Percentiles rank a stretch among this genome's conserved stretches.
Conservation (phyloP, 2,888 invertebrate genomes). For the Notodonta dromedarius region DNA sequence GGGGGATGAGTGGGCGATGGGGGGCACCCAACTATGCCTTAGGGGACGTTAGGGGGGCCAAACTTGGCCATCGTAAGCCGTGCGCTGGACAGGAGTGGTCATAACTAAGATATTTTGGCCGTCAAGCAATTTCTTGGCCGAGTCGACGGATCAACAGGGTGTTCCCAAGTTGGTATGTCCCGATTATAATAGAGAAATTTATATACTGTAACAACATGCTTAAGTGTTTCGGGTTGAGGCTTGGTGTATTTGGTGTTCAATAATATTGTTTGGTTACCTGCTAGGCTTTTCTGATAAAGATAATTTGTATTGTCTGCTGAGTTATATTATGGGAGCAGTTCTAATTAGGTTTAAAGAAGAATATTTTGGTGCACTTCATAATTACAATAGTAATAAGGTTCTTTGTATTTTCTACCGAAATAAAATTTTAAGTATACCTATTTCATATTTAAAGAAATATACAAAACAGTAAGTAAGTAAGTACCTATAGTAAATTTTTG, state of each 20-base stretch:
- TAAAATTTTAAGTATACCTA: no score
- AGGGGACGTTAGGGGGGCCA: slow-evolving; percentile 57
- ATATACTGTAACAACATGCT: slow-evolving; percentile 58
- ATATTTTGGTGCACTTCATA: no score
- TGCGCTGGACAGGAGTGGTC: slow-evolving; percentile 82
- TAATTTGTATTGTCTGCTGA: no score
- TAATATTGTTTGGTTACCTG: slow-evolving; percentile 1
- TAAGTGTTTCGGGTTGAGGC: slow-evolving; percentile 37
- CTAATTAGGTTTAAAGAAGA: no score
- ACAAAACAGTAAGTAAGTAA: no score
- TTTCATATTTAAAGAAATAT: no score
- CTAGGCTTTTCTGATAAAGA: slow-evolving; percentile 2
- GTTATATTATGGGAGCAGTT: no score
- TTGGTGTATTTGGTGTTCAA: slow-evolving; percentile 22
- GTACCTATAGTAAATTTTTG: no score
- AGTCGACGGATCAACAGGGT: slow-evolving; percentile 65
- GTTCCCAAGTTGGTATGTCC: slow-evolving; percentile 56
- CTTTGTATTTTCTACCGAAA: no score
- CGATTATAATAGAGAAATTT: slow-evolving; percentile 54
- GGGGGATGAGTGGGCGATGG: slow-evolving; percentile 44
- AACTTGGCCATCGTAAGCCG: slow-evolving; percentile 80
- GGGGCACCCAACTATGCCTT: slow-evolving; percentile 62
- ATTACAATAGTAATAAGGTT: no score
- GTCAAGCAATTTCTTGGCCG: slow-evolving; percentile 81
- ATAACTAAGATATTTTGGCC: slow-evolving; percentile 84